Base-by-base conservation (phyloP, 2,888 invertebrate species). In the Lochmaea capreae region DNA sequence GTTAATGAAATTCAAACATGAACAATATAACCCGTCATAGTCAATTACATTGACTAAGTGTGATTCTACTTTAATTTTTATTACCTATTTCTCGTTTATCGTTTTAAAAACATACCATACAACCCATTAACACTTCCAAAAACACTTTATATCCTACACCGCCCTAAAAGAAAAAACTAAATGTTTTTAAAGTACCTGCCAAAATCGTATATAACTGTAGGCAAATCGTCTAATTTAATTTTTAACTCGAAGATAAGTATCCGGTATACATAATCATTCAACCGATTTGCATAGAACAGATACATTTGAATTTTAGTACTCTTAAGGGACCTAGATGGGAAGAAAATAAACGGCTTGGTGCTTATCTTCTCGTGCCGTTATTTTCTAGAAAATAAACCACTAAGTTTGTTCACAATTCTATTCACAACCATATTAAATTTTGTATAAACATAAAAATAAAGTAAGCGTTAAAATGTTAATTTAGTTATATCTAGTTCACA, bases 261-360 rank as follows among this genome's bases (percentile, higher is more conserved):
- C 69, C 61, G 62, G 43, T 62, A 69, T 63, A 42, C 62, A 69
- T 62, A 54, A 69, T 49, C 67, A 58, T 58, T 16, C 1, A 18
- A 39, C 43, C 49, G 59, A 71, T 71, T 71, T 72, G 67, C 72
- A 61, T 72, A 54, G 62, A 26, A 67, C n/a, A 61, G 62, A 67
- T 62, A 66, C 71, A 49, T 59, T 68, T 59, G 49, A 68, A 18
- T 69, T 69, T 59, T 52, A 57, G 33, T 33, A 57, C 46, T 18
- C 22, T 72, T 72, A 72, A 72, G 67, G 72, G 18, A 10, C 72
- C 26, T 10, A 67, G 66, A 22, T 18, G 54, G 33, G 18, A 18
- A 18, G 16, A 33, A 57, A 67, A 65, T 52, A 5, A 14, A 49
- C n/a, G 14, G 33, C 9, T n/a, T 14, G 8, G 2, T 11, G 46